A percentile compares a stretch with the other conserved stretches of the same genome.
Conservation (phyloP, 2,113 vertebrate genomes). For the Cyanocitta stelleri region DNA sequence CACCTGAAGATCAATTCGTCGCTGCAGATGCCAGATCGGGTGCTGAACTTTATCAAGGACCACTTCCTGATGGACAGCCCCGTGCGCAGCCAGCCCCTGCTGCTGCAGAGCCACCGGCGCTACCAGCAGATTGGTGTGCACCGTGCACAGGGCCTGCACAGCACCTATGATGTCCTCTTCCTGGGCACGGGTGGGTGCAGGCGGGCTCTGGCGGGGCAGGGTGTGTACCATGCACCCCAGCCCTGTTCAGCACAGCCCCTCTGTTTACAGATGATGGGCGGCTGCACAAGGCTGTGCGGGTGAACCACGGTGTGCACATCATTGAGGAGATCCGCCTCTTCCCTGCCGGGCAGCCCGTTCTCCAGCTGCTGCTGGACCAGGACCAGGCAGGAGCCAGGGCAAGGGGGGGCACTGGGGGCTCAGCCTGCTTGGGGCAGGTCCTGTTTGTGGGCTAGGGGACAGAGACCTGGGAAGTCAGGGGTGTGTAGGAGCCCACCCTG, state of each 20-base stretch:
- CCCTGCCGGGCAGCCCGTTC: constrained; percentile 73
- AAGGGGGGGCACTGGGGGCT: not conserved
- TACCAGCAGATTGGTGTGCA: constrained; percentile 89
- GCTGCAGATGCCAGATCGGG: constrained; percentile 91
- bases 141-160: constrained; percentile 58
- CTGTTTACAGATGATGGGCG: constrained; percentile 81
- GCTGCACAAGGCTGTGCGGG: constrained; percentile 87
- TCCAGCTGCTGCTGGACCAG: constrained; percentile 84
- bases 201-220: fast-evolving
- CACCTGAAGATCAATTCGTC: constrained; percentile 84
- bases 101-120: constrained; percentile 81
- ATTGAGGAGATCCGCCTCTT: constrained; percentile 90
- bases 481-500: fast-evolving
- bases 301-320: constrained; percentile 77
- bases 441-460: not conserved
- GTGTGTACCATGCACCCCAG: fast-evolving
- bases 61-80: constrained; percentile 94
- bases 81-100: constrained; percentile 83
- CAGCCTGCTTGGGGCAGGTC: not conserved
- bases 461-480: not conserved
- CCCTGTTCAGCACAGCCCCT: not conserved
- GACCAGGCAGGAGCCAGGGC: not conserved
- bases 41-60: constrained; percentile 95
- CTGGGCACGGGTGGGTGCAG: constrained; percentile 82
- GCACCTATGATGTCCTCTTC: constrained; percentile 84